Evolutionary conservation across 2,113 vertebrate genomes (phyloP).

Genomic region (Marcusenius ussheri): DNA sequence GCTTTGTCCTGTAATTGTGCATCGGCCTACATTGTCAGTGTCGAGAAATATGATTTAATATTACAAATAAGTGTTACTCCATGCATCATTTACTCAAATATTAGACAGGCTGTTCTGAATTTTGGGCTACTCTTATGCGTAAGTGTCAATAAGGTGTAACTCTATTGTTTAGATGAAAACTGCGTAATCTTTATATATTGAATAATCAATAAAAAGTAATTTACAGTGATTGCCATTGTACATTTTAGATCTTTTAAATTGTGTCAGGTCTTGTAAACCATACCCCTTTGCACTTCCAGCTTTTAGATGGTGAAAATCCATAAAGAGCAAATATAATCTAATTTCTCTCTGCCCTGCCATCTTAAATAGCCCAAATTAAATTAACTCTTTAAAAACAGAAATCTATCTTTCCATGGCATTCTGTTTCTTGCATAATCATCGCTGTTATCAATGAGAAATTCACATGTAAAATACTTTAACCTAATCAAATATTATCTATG

Average conservation of each 20-base stretch:
- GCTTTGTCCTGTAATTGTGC: neutral
- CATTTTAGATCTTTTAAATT: constrained; percentile 48
- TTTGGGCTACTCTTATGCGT: constrained; percentile 3
- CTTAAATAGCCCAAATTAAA: constrained; percentile 65
- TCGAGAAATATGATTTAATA: neutral
- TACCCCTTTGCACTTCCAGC: constrained; percentile 40
- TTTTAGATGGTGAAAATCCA: constrained; percentile 56
- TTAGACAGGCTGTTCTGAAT: neutral
- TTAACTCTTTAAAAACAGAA: constrained; percentile 63
- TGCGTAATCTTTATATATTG: constrained; percentile 55
- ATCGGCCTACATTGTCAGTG: neutral
- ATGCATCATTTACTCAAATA: neutral
- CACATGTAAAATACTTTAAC: constrained; percentile 38
- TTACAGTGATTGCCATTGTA: constrained; percentile 54
- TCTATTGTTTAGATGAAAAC: constrained; percentile 51
- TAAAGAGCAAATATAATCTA: constrained; percentile 62
- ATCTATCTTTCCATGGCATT: constrained; percentile 56
- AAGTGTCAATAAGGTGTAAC: constrained; percentile 47
- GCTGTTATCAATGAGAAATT: constrained; percentile 51
- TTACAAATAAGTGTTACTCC: neutral
- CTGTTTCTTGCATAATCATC: constrained; percentile 51
- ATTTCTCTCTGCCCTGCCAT: constrained; percentile 59
- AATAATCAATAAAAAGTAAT: constrained; percentile 54
- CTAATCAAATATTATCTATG: constrained; percentile 16
- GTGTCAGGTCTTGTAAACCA: constrained; percentile 51